Evolutionary conservation across 2,797 vertebrate genomes (phyloP), one percentile per base, ranked within the genome.

Genomic region (Leptoclinus maculatus): DNA sequence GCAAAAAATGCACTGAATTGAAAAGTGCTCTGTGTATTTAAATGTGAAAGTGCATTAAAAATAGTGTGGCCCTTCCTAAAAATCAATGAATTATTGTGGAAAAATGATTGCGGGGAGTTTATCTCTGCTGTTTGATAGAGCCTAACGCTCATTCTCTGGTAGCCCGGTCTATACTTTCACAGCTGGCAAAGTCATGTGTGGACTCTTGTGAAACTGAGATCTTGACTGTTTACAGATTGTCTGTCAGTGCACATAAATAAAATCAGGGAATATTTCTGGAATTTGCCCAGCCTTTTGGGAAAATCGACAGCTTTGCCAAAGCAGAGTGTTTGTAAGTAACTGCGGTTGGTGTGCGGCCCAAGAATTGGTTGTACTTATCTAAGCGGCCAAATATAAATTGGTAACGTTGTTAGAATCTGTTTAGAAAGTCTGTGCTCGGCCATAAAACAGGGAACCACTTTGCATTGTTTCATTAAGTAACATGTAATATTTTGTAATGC

Each of bases 391-490:
- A 17, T 29, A 17, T 16, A 9, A 29, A 9, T 29, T 4, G 54
- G 6, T 29, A 17, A 56, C 7, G 27, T 29, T 17, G 21, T 32
- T 29, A 17, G 27, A 56, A 27, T 29, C 53, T 17, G 53, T 29
- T 45, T 38, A 29, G 3, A 32, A 39, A 27, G 29, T 45, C n/a
- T 70, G 58, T 78, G 39, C 78, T 70, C 43, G 13, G 47, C 11
- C 23, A 47, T 56, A n/a, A 47, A 47, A 56, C 41, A 72, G 4
- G 16, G 13, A 74, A 36, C 34, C 38, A 34, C 0, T 74, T 47
- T 21, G 21, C 13, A 39, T 51, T 53, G 23, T 67, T 74, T 41
- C 38, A 74, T 49, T 58, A 14, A 76, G 23, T 66, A 66, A 49
- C 21, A n/a, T 34, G 1, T 8, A 38, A 51, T 49, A 32, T 14